Conservation (phyloP, 2,113 vertebrate species). For the Mus spicilegus region DNA sequence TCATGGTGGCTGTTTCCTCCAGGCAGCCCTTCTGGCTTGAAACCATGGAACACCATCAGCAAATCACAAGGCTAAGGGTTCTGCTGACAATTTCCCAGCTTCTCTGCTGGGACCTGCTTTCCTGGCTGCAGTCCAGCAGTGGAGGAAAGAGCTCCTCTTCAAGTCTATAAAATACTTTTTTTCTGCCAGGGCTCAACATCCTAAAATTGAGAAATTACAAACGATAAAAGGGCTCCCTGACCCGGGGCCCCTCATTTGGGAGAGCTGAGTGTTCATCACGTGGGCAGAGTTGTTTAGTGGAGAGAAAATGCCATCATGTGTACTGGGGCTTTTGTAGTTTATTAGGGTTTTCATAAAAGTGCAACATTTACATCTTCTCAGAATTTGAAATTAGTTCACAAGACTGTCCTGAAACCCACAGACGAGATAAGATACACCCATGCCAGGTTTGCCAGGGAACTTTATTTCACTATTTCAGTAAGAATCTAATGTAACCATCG, state of each 20-base stretch:
- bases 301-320: background rate
- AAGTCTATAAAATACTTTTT: background rate
- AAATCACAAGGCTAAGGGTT: background rate
- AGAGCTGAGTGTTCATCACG: background rate
- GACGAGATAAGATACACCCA: background rate
- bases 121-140: background rate
- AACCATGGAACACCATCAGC: background rate
- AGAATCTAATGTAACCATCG: background rate
- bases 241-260: background rate
- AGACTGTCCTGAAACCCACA: background rate
- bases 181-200: background rate
- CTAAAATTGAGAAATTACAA: background rate
- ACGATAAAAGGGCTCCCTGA: background rate
- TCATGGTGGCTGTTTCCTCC: background rate
- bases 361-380: background rate
- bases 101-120: background rate
- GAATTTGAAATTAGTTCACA: background rate
- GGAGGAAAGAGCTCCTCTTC: slow-evolving; percentile 11
- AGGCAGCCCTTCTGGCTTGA: background rate
- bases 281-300: background rate
- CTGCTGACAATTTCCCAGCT: background rate
- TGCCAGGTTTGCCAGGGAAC: background rate
- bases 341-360: background rate
- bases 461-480: background rate
- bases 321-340: background rate